A percentile compares a stretch with the other conserved stretches of the same genome.
Conservation (phyloP, 2,888 invertebrate species). For the Yponomeuta plumbellus region DNA sequence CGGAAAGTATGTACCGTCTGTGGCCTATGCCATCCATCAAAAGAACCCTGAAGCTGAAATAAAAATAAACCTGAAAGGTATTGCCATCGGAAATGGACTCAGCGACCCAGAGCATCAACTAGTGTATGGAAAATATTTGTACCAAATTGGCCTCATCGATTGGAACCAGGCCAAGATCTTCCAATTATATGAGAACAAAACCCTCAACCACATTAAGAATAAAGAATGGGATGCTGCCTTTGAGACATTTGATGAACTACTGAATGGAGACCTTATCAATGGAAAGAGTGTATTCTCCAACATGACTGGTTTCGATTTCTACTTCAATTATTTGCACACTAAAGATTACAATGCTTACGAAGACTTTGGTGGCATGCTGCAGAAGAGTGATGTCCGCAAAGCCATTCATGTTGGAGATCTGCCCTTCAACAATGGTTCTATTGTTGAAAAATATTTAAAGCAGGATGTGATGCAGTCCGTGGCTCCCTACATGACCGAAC, state of each 20-base stretch:
- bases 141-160: slow-evolving; percentile 85
- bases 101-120: slow-evolving; percentile 87
- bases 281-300: slow-evolving; percentile 81
- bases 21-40: slow-evolving; percentile 83
- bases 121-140: slow-evolving; percentile 86
- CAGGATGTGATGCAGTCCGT: slow-evolving; percentile 89
- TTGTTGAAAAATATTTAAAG: slow-evolving; percentile 83
- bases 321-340: slow-evolving; percentile 83
- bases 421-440: slow-evolving; percentile 79
- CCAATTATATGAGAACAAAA: slow-evolving; percentile 76
- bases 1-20: slow-evolving; percentile 86
- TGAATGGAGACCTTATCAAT: slow-evolving; percentile 81
- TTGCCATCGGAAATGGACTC: slow-evolving; percentile 88
- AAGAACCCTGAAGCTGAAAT: slow-evolving; percentile 78
- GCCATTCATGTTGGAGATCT: slow-evolving; percentile 91
- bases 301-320: slow-evolving; percentile 84
- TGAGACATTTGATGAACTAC: slow-evolving; percentile 80
- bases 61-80: slow-evolving; percentile 82
- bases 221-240: slow-evolving; percentile 83
- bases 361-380: slow-evolving; percentile 79
- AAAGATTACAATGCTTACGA: slow-evolving; percentile 69
- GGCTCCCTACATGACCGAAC: slow-evolving; percentile 81
- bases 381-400: slow-evolving; percentile 78
- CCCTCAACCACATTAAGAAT: slow-evolving; percentile 76
- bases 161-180: slow-evolving; percentile 78